Percentiles rank a stretch among this genome's conserved stretches.
Evolutionary conservation across 1,140 invertebrate genomes (phyloP).

Genomic region (Cyphomyrmex costatus): DNA sequence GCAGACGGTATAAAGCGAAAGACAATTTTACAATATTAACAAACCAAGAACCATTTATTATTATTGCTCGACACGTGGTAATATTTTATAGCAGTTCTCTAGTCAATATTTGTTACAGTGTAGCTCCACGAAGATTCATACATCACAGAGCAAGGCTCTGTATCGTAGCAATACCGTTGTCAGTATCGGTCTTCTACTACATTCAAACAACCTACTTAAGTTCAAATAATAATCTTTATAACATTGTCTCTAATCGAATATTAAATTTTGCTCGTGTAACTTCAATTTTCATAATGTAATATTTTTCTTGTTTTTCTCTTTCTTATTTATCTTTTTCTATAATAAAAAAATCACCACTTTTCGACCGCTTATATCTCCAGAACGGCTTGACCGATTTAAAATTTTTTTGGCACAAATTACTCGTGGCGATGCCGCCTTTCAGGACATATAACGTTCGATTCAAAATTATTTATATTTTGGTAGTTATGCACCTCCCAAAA

Average conservation of each 20-base stretch:
- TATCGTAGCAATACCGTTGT: background rate
- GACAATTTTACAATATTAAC: slow-evolving; percentile 37
- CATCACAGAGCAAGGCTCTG: slow-evolving; percentile 31
- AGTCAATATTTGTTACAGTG: slow-evolving; percentile 66
- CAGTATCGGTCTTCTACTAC: background rate
- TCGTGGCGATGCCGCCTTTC: too few species aligned
- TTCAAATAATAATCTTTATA: slow-evolving; percentile 11
- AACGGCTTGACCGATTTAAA: too few species aligned
- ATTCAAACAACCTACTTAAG: background rate
- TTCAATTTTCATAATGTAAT: slow-evolving; percentile 4
- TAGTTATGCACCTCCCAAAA: too few species aligned
- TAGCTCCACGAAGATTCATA: slow-evolving; percentile 57
- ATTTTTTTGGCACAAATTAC: too few species aligned
- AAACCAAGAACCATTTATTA: slow-evolving; percentile 49
- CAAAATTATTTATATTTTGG: too few species aligned
- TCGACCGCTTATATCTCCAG: too few species aligned
- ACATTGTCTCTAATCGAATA: background rate
- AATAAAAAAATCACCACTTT: too few species aligned
- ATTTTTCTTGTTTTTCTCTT: background rate
- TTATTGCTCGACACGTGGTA: slow-evolving; percentile 29
- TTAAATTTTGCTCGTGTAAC: background rate
- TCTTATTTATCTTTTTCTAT: too few species aligned
- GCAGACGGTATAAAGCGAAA: background rate
- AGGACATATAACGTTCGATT: too few species aligned
- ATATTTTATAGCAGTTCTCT: slow-evolving; percentile 57